phyloP scores from a whole-genome alignment of 1,140 invertebrate genomes.

The Ceratitis capitata region DNA sequence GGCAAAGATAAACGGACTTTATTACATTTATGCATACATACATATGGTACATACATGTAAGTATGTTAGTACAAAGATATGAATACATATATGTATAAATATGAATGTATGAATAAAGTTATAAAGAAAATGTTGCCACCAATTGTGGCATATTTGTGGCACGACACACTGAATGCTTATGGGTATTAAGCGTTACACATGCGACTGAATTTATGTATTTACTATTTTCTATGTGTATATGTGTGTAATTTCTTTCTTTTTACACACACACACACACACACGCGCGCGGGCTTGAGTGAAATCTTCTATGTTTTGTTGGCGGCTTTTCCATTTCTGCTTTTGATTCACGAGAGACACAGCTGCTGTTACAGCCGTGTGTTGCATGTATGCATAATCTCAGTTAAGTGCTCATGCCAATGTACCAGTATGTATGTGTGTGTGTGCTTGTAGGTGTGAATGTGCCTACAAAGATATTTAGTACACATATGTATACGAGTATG shows the following conservation, averaged over 20 bases:
- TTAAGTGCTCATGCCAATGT: neutral
- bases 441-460: neutral
- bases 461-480: neutral
- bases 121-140: neutral
- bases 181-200: neutral
- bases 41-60: no score
- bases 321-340: neutral
- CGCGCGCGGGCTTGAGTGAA: neutral
- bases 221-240: neutral
- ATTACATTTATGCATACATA: no score
- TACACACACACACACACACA: neutral
- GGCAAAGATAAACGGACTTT: neutral
- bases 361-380: neutral
- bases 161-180: neutral
- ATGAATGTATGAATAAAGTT: no score
- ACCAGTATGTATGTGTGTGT: neutral
- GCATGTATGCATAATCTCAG: neutral
- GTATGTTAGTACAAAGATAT: neutral
- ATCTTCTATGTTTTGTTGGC: neutral
- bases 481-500: neutral
- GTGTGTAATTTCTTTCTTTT: neutral
- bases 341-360: neutral
- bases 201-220: no score
- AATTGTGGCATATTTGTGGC: slow-evolving; percentile 9
- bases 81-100: neutral